phyloP scores from a whole-genome alignment of 2,113 vertebrate species.

The Gnathonemus longibarbis region DNA sequence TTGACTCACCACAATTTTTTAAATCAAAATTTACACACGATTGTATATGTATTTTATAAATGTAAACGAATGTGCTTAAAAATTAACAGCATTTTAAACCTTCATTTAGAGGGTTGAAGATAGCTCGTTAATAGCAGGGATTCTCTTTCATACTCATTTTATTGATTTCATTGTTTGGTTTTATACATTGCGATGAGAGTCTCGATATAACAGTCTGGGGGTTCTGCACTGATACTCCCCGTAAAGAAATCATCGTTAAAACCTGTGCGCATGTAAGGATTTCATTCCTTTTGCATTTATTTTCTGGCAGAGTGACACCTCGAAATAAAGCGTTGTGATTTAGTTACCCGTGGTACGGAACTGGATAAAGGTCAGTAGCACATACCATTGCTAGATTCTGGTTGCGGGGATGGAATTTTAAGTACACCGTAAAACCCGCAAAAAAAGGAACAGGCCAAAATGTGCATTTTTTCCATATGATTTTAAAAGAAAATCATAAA shows the following conservation, averaged over 20 bases:
- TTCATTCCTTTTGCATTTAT: neutral
- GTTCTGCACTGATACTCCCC: neutral
- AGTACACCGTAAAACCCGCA: neutral
- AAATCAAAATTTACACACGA: neutral
- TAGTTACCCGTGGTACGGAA: neutral
- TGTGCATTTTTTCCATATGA: neutral
- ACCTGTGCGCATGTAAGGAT: neutral
- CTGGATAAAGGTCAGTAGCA: neutral
- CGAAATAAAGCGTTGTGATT: neutral
- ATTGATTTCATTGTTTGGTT: neutral
- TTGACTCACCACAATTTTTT: neutral
- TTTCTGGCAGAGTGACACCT: neutral
- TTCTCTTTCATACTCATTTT: neutral
- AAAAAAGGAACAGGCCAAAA: neutral
- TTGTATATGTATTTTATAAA: neutral
- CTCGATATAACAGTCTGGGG: neutral
- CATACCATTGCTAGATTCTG: neutral
- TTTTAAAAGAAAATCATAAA: neutral
- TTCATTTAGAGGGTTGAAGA: neutral
- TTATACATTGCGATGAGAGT: neutral
- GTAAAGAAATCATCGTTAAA: neutral
- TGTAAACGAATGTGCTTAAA: neutral
- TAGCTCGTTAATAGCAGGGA: neutral
- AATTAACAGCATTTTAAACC: neutral
- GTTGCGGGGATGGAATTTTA: neutral